These are phyloP conservation scores for Acleris literana DNA, from an alignment of 2,888 invertebrate genomes.

Conservation along the genomic window DNA sequence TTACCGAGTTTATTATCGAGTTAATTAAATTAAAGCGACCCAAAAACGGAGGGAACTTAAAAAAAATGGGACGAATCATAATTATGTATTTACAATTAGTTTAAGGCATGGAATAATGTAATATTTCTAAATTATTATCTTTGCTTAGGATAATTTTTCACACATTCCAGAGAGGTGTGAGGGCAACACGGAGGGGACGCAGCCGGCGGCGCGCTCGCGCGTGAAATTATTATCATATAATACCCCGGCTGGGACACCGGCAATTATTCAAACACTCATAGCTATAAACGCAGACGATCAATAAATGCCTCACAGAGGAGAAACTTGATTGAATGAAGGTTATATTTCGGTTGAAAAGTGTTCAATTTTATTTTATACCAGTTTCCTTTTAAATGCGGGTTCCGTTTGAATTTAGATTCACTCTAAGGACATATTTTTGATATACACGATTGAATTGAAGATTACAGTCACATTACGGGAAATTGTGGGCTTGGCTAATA, in stretches of 20 bases:
- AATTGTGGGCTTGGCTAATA: too few species aligned
- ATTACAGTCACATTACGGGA: too few species aligned
- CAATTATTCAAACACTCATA: conserved; percentile 80
- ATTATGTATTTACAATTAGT: background rate
- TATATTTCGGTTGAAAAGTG: background rate
- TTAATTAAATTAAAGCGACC: too few species aligned
- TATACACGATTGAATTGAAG: too few species aligned
- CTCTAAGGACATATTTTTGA: too few species aligned
- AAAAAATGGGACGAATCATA: background rate
- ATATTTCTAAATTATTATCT: conserved; percentile 43
- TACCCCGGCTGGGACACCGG: conserved; percentile 70
- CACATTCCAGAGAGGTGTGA: conserved; percentile 68
- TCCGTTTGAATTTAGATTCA: too few species aligned
- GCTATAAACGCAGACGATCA: conserved; percentile 50
- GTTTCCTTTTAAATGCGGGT: background rate
- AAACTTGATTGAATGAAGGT: background rate
- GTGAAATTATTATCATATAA: conserved; percentile 83
- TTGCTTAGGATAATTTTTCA: conserved; percentile 65
- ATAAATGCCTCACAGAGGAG: conserved; percentile 40
- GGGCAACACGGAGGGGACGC: conserved; percentile 51
- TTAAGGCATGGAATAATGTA: background rate
- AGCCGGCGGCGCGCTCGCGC: conserved; percentile 67
- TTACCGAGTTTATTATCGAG: too few species aligned
- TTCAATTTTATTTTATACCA: background rate
- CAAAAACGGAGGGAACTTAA: too few species aligned